Evolutionary conservation across 2,113 vertebrate species (phyloP), one percentile per base, ranked within the genome.

Genomic region (Malaclemys terrapin): DNA sequence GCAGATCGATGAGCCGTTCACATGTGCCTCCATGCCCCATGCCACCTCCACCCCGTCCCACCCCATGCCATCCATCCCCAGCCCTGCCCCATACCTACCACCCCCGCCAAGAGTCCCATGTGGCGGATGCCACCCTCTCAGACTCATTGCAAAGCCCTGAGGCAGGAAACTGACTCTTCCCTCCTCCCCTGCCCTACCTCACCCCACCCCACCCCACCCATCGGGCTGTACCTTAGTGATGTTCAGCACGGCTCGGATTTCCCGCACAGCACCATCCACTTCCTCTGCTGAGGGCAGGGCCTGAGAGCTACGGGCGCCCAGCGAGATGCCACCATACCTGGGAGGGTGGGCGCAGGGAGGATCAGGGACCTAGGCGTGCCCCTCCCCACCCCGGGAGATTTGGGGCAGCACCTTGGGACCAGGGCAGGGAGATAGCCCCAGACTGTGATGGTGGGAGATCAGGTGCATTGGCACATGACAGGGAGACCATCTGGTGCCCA

Each of bases 321-420:
- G 96, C 3, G 99, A 99, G 96, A 99, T 99, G 45, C 99, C 99
- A 2, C 99, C 99, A 0, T 99, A 99, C 93, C 99, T 99, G 91
- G n/a, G 93, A 62, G 24, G 83, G 50, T 1, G 0, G 80, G 65
- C 13, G 42, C 12, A 2, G 42, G 27, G 5, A 85, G 10, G 25
- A 25, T 22, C 0, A 0, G 4, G 10, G 8, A 27, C 16, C 84
- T 87, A 62, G 31, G 50, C 35, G n/a, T 69, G 35, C 31, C 38
- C 8, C 14, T 45, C 25, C 47, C 14, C 82, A 7, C 76, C 56
- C 27, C 5, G 2, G 65, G 31, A n/a, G 65, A 69, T 69, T 69
- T 9, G 1, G 65, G 35, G 16, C 65, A 65, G 31, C 31, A 62
- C 29, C 13, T 62, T 31, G 59, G 62, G 62, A 8, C 16, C 31